These are phyloP conservation scores for Rhadinocentrus ornatus DNA, from an alignment of 2,797 vertebrate genomes.

Conservation along the genomic window DNA sequence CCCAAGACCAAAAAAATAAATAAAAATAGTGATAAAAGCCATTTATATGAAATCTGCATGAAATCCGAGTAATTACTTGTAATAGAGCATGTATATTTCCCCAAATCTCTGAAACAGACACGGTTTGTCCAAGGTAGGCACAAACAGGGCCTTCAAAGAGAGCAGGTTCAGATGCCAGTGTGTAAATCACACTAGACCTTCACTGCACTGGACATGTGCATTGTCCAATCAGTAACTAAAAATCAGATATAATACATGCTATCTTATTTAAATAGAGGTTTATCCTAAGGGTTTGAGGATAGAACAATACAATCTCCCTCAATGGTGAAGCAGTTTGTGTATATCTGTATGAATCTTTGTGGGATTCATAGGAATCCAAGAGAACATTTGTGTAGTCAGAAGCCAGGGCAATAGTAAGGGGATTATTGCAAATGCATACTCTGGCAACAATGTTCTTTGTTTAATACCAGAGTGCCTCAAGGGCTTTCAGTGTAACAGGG, in stretches of 20 bases:
- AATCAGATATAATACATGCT: constrained; percentile 30
- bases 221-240: constrained; percentile 32
- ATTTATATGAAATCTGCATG: constrained; percentile 2
- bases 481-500: constrained; percentile 51
- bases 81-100: constrained; percentile 7
- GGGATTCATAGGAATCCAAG: constrained; percentile 68
- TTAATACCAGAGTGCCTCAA: constrained; percentile 28
- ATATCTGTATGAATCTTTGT: constrained; percentile 70
- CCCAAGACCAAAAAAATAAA: background rate
- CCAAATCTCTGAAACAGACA: constrained; percentile 26
- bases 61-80: constrained; percentile 11
- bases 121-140: constrained; percentile 46
- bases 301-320: constrained; percentile 71
- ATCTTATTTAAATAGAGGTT: constrained; percentile 47
- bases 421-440: constrained; percentile 58
- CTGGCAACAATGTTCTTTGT: constrained; percentile 34
- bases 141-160: constrained; percentile 45
- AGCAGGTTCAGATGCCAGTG: constrained; percentile 59
- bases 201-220: constrained; percentile 59
- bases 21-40: constrained; percentile 9
- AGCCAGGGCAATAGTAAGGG: constrained; percentile 64
- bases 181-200: constrained; percentile 63
- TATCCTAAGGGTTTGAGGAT: constrained; percentile 52
- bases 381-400: constrained; percentile 73
- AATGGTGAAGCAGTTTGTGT: constrained; percentile 70